Evolutionary conservation across 2,888 invertebrate species (phyloP), one percentile per base, ranked within the genome.

Genomic region (Trachelus stipa): DNA sequence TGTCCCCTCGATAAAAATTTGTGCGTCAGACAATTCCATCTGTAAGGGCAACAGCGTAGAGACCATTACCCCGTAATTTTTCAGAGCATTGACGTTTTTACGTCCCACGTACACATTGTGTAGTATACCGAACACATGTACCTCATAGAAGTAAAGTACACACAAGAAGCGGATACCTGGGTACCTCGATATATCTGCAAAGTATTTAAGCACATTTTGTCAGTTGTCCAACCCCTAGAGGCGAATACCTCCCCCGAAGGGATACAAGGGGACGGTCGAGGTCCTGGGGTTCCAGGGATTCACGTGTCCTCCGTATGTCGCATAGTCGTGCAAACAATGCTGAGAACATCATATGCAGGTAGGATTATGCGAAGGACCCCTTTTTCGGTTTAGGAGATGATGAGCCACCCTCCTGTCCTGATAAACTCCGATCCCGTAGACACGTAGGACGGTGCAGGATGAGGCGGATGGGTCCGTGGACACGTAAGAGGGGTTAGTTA

Each of bases 261-360:
- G 40, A n/a, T 69, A 79, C 74, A 77, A 75, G 73, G 77, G 73
- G 56, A 15, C 56, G 56, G 56, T 56, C 23, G 56, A 56, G 56
- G 56, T 23, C 56, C 23, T 56, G 56, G 56, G 56, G 56, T 56
- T 23, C 56, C 33, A 71, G 33, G 71, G 71, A 34, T 71, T 71
- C 77, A 76, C 73, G 68, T 80, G 79, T 71, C 30, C 30, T 73
- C 75, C 78, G 88, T 88, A 87, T 88, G 88, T 89, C 88, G 85
- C 82, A 82, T 81, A 80, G 83, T 82, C 81, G 81, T 82, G 81
- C 87, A 86, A 87, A 88, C 88, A 89, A 87, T 86, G 86, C 87
- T 84, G 87, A 87, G 90, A 87, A 89, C 90, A 91, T 91, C 91
- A 87, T 89, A 88, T 88, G 91, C 91, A 91, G 91, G 91, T 91